Base-by-base conservation (phyloP, 2,888 invertebrate genomes). In the Eubasilissa splendida region DNA sequence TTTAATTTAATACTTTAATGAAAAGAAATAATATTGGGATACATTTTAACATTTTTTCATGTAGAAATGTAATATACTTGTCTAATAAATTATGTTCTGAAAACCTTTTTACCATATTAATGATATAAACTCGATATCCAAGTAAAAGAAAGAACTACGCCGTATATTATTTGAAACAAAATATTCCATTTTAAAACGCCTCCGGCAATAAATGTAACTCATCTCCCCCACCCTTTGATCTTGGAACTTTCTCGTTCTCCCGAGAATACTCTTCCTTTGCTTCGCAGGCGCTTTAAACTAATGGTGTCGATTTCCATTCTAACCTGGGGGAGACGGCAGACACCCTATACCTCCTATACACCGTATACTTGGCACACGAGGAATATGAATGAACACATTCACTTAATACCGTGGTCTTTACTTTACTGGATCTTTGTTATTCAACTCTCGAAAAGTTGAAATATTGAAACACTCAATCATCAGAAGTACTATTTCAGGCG, bases 281-380 rank as follows among this genome's bases (percentile, higher is more conserved):
- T 33, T 33, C 33, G 42, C 33, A 63, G 63, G 63, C 63, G 33
- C 63, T 33, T 63, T 33, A 63, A 63, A 63, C 63, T 63, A 63
- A 63, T 63, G 63, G 63, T 63, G 63, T 33, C 63, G 63, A 63
- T 63, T 63, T 33, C 63, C 63, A 63, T 63, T 33, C 63, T 63
- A 33, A 63, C 63, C 63, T 12, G 42, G 42, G 63, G n/a, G 42
- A 63, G 33, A 33, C 33, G 33, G 42, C 3, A 42, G 42, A 42
- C 42, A 42, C 42, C 42, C 42, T 5, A 7, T 4, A 42, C 42
- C 42, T 42, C 42, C 42, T 42, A 42, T 7, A 42, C 42, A 42
- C 42, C 42, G 42, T 42, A 42, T 42, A 33, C 42, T 33, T 63
- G 12, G 31, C n/a, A 63, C 63, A 12, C 33, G 7, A 8, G 33